phyloP scores from a whole-genome alignment of 2,113 vertebrate species.

The Platysternon megacephalum region DNA sequence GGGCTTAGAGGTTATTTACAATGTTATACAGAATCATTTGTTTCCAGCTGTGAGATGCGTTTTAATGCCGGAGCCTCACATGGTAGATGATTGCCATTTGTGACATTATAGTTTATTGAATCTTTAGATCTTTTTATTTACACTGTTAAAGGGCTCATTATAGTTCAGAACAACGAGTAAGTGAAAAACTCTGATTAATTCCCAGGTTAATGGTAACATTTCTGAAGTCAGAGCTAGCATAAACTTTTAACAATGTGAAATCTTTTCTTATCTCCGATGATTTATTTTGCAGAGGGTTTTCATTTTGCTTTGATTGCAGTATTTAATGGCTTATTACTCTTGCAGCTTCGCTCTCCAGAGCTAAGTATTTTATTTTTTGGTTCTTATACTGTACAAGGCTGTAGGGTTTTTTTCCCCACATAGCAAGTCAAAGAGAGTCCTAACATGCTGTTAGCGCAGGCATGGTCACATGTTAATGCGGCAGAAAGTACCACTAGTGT shows the following conservation, averaged over 20 bases:
- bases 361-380: slow-evolving; percentile 16
- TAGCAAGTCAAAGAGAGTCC: neutral
- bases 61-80: slow-evolving; percentile 61
- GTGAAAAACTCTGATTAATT: slow-evolving; percentile 78
- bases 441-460: rapidly evolving
- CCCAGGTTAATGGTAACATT: slow-evolving; percentile 69
- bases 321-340: slow-evolving; percentile 61
- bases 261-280: slow-evolving; percentile 60
- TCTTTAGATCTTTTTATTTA: slow-evolving; percentile 85
- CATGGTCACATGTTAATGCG: neutral
- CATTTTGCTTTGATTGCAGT: slow-evolving; percentile 21
- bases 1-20: slow-evolving; percentile 83
- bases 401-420: neutral
- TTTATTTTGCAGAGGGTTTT: slow-evolving; percentile 41
- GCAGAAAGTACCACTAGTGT: neutral
- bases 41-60: slow-evolving; percentile 79
- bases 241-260: slow-evolving; percentile 67
- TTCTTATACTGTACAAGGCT: neutral
- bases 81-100: slow-evolving; percentile 76
- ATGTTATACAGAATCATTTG: slow-evolving; percentile 77
- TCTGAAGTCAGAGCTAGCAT: slow-evolving; percentile 66
- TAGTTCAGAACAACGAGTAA: slow-evolving; percentile 68
- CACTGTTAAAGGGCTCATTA: slow-evolving; percentile 78
- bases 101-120: slow-evolving; percentile 77
- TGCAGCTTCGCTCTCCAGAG: slow-evolving; percentile 49